These are phyloP conservation scores for Ceramica pisi DNA, from an alignment of 2,888 invertebrate genomes.

Conservation along the genomic window DNA sequence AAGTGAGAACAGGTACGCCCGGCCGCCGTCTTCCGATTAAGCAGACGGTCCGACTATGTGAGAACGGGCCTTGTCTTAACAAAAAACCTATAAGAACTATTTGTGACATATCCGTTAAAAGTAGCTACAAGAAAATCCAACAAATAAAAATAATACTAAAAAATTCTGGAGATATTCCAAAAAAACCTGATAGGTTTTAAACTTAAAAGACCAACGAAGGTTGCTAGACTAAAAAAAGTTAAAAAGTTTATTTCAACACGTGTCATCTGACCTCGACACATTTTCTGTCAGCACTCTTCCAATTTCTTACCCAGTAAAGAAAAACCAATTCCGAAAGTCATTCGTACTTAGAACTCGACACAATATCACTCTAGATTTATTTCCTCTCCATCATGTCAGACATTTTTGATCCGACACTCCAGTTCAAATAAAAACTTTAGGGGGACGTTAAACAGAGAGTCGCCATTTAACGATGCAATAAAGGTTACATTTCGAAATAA, in stretches of 20 bases:
- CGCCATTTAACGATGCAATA: conserved; percentile 60
- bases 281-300: background rate
- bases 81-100: too few species aligned
- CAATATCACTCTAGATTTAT: conserved; percentile 41
- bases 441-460: conserved; percentile 44
- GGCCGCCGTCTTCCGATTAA: too few species aligned
- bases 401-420: conserved; percentile 52
- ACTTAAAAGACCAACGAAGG: background rate
- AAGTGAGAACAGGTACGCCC: too few species aligned
- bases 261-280: background rate
- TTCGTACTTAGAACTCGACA: conserved; percentile 14
- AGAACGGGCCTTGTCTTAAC: too few species aligned
- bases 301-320: background rate
- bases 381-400: conserved; percentile 14
- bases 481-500: conserved; percentile 52
- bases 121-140: too few species aligned
- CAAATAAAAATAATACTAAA: too few species aligned
- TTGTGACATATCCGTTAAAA: too few species aligned
- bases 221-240: conserved; percentile 2
- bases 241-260: background rate
- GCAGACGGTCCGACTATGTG: too few species aligned
- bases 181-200: background rate
- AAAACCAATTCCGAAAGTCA: conserved; percentile 20
- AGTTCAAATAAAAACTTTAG: conserved; percentile 51
- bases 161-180: conserved; percentile 1